Evolutionary conservation across 2,888 invertebrate species (phyloP).

Genomic region (Unio pictorum): DNA sequence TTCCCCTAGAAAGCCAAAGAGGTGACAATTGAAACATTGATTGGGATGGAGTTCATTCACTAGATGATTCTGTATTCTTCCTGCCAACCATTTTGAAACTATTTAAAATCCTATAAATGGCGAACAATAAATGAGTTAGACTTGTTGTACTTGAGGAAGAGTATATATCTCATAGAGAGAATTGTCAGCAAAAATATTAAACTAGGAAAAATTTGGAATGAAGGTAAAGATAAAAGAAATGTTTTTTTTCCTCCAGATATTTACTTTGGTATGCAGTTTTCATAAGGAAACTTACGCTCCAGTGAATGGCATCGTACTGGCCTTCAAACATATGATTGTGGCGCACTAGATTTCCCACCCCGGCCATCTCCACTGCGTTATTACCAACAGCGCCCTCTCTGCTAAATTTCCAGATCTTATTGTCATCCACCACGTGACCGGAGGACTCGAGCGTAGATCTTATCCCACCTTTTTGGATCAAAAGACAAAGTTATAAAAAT

Average conservation of each 20-base stretch:
- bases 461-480: constrained; percentile 30
- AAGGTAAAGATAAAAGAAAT: too few relatives aligned
- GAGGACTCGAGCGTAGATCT: constrained; percentile 30
- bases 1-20: constrained; percentile 35
- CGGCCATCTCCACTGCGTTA: constrained; percentile 21
- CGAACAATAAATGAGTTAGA: too few relatives aligned
- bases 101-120: too few relatives aligned
- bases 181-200: neutral
- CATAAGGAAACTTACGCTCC: constrained; percentile 14
- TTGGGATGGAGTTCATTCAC: too few relatives aligned
- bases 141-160: too few relatives aligned
- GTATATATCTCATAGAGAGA: too few relatives aligned
- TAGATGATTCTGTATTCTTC: too few relatives aligned
- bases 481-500: neutral
- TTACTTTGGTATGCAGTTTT: too few relatives aligned
- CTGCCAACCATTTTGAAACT: too few relatives aligned
- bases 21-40: too few relatives aligned
- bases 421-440: constrained; percentile 31
- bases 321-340: constrained; percentile 40
- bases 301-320: constrained; percentile 36
- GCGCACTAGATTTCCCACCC: constrained; percentile 31
- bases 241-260: too few relatives aligned
- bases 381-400: constrained; percentile 34
- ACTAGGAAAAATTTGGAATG: too few relatives aligned
- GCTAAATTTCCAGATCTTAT: constrained; percentile 13